A percentile compares a stretch with the other conserved stretches of the same genome.
Conservation (phyloP, 2,113 vertebrate genomes). For the Arenaria interpres region DNA sequence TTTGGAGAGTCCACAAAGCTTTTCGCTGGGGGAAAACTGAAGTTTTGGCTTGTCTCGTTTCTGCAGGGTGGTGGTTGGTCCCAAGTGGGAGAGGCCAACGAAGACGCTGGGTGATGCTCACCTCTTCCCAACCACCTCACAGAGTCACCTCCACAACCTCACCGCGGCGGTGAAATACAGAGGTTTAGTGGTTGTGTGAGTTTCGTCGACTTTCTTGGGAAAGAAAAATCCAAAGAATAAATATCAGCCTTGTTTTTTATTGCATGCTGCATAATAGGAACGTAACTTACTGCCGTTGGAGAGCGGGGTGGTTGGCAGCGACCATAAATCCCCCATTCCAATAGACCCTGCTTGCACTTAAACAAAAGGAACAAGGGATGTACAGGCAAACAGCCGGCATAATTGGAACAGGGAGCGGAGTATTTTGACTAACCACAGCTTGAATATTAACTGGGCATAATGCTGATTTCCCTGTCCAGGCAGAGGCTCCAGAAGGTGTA, state of each 20-base stretch:
- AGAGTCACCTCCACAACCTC: not conserved
- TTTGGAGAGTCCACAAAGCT: not conserved
- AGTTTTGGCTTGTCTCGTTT: not conserved
- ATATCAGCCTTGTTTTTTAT: conserved; percentile 19
- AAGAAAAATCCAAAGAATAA: not conserved
- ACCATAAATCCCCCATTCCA: conserved; percentile 22
- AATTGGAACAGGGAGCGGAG: not conserved
- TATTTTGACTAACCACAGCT: conserved; percentile 3
- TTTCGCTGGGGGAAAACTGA: not conserved
- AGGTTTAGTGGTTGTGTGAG: not conserved
- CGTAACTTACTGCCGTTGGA: not conserved
- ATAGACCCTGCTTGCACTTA: conserved; percentile 5
- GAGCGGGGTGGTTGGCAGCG: not conserved
- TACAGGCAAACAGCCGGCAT: not conserved
- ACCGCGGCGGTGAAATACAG: not conserved
- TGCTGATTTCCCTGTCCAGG: not conserved
- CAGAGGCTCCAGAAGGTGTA: not conserved
- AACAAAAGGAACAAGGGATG: not conserved
- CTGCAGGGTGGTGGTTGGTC: not conserved
- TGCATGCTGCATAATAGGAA: conserved; percentile 24
- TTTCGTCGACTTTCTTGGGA: not conserved
- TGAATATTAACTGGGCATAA: conserved; percentile 12
- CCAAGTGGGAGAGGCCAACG: fast-evolving
- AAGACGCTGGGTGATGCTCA: not conserved
- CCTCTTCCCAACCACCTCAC: not conserved